phyloP scores from a whole-genome alignment of 1,140 invertebrate species.

The Branchinecta lindahli region DNA sequence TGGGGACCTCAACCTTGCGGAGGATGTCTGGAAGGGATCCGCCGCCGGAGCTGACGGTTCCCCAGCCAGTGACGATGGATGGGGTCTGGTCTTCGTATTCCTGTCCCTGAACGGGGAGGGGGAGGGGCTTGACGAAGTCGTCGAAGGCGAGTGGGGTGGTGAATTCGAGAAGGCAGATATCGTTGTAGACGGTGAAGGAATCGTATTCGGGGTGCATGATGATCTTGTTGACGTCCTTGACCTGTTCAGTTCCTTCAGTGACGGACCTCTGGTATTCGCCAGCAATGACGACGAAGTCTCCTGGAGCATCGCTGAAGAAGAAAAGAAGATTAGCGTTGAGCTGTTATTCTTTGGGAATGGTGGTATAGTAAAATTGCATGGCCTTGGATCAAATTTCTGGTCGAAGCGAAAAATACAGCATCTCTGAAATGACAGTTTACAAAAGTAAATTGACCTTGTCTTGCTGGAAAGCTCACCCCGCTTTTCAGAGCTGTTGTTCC shows the following conservation, averaged over 20 bases:
- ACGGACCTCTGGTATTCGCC: constrained; percentile 27
- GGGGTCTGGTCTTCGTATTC: constrained; percentile 7
- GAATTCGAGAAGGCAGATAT: constrained; percentile 25
- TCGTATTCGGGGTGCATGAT: constrained; percentile 26
- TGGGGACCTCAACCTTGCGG: constrained; percentile 33
- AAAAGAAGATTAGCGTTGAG: too few species aligned
- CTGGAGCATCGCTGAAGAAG: background rate
- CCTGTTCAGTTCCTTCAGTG: constrained; percentile 24
- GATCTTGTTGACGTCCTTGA: constrained; percentile 25
- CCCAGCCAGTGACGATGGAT: constrained; percentile 30
- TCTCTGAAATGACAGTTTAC: too few species aligned
- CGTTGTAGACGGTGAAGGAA: constrained; percentile 24
- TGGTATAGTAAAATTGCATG: too few species aligned
- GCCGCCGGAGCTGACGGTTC: constrained; percentile 27
- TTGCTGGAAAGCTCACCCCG: too few species aligned
- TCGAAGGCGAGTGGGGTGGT: constrained; percentile 23
- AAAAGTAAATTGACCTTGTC: too few species aligned
- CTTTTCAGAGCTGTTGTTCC: too few species aligned
- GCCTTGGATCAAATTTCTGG: too few species aligned
- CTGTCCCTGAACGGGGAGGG: constrained; percentile 21
- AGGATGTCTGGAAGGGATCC: constrained; percentile 31
- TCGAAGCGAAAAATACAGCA: too few species aligned
- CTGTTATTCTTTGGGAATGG: too few species aligned
- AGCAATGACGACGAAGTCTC: constrained; percentile 24
- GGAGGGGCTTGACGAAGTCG: constrained; percentile 21